These are phyloP conservation scores for Ceraclea dissimilis DNA, from an alignment of 2,888 invertebrate genomes.

Conservation along the genomic window DNA sequence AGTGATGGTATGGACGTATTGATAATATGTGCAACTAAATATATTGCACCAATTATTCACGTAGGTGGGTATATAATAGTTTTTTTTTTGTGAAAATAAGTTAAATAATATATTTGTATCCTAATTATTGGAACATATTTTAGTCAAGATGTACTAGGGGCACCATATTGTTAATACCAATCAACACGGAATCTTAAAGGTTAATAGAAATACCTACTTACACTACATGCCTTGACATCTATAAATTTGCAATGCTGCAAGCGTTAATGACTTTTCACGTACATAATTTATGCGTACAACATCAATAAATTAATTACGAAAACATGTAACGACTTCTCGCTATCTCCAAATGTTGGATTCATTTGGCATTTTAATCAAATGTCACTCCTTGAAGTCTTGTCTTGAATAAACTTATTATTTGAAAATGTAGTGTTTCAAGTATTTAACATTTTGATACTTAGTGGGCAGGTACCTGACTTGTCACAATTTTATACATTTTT, in stretches of 20 bases:
- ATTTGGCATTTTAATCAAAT: constrained; percentile 1
- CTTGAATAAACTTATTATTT: not conserved
- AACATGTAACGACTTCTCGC: constrained; percentile 1
- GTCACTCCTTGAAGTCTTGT: not conserved
- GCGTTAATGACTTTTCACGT: not conserved
- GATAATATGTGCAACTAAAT: not conserved
- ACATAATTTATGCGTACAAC: not conserved
- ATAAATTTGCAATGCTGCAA: not conserved
- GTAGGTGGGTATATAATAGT: too few species aligned
- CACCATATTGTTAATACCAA: too few species aligned
- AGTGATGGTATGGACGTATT: not conserved
- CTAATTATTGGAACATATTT: not conserved
- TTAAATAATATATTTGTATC: too few species aligned
- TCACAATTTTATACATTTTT: too few species aligned
- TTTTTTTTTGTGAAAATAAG: too few species aligned
- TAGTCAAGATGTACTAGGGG: not conserved
- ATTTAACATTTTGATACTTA: too few species aligned
- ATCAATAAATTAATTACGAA: constrained; percentile 1
- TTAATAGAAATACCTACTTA: not conserved
- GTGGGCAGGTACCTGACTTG: too few species aligned
- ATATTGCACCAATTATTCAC: too few species aligned
- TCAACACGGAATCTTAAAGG: too few species aligned
- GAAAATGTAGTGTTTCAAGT: too few species aligned
- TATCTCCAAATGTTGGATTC: not conserved
- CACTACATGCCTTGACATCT: not conserved